Conservation (phyloP, 2,888 invertebrate genomes). For the Acanthosepion pharaonis region DNA sequence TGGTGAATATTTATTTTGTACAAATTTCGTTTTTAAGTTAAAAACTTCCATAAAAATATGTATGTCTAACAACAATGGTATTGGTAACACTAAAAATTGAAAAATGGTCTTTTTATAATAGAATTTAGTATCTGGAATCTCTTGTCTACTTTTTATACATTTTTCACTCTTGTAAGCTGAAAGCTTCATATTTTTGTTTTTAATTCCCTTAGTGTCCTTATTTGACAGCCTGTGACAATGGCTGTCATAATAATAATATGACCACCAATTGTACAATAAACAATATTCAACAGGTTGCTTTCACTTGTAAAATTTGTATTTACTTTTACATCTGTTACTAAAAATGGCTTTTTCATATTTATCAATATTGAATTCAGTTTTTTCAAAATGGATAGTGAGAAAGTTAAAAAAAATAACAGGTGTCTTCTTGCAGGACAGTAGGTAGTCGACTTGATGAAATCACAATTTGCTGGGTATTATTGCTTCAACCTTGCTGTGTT, state of each 20-base stretch:
- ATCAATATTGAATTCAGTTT: background rate
- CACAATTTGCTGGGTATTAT: background rate
- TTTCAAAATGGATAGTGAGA: background rate
- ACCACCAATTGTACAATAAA: constrained; percentile 11
- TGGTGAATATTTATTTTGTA: constrained; percentile 33
- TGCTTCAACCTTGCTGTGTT: background rate
- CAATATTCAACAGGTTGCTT: constrained; percentile 3
- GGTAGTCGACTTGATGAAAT: background rate
- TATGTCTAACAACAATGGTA: background rate
- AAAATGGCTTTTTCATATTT: background rate
- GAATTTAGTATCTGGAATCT: background rate
- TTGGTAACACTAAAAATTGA: background rate
- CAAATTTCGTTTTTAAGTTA: background rate
- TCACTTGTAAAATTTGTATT: background rate
- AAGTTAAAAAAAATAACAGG: background rate
- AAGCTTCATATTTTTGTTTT: background rate
- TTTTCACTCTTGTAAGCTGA: constrained; percentile 8
- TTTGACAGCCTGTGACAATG: background rate
- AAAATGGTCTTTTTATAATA: background rate
- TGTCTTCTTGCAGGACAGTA: background rate
- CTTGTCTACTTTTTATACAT: background rate
- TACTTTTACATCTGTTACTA: background rate
- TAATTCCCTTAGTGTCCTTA: background rate
- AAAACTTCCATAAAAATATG: background rate
- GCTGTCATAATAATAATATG: background rate